These are phyloP conservation scores for Scaptomyza montana DNA, from an alignment of 1,140 invertebrate species.

Conservation along the genomic window DNA sequence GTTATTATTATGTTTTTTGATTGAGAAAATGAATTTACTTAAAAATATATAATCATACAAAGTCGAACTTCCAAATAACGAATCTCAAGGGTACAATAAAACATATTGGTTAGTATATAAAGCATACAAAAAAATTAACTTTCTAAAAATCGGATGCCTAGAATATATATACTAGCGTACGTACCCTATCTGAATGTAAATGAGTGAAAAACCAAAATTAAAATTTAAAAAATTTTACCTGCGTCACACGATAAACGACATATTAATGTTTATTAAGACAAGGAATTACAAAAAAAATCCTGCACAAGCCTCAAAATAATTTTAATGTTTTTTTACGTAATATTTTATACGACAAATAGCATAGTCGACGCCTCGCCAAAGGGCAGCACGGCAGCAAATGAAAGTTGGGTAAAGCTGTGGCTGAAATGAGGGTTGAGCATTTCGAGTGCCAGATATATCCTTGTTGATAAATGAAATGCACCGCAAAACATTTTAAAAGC, in stretches of 20 bases:
- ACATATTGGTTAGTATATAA: too few species aligned
- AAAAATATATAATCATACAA: too few species aligned
- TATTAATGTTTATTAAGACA: not conserved
- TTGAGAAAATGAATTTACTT: too few species aligned
- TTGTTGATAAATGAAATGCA: conserved; percentile 79
- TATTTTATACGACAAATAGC: conserved; percentile 6
- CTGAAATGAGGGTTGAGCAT: conserved; percentile 18
- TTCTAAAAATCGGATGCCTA: not conserved
- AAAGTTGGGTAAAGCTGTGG: conserved; percentile 50
- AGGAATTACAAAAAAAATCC: not conserved
- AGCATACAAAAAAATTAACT: too few species aligned
- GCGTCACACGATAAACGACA: not conserved
- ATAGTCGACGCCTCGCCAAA: not conserved
- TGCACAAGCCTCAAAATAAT: conserved; percentile 6
- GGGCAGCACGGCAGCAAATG: conserved; percentile 50
- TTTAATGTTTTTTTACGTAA: conserved; percentile 22
- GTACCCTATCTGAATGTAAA: not conserved
- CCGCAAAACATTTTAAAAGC: conserved; percentile 81
- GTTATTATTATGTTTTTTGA: too few species aligned
- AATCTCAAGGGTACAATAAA: too few species aligned
- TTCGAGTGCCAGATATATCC: conserved; percentile 65
- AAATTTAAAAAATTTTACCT: not conserved
- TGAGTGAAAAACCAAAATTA: not conserved
- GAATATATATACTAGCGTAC: not conserved
- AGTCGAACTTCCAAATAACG: too few species aligned